Evolutionary conservation across 2,113 vertebrate species (phyloP).

Genomic region (Anarrhichthys ocellatus): DNA sequence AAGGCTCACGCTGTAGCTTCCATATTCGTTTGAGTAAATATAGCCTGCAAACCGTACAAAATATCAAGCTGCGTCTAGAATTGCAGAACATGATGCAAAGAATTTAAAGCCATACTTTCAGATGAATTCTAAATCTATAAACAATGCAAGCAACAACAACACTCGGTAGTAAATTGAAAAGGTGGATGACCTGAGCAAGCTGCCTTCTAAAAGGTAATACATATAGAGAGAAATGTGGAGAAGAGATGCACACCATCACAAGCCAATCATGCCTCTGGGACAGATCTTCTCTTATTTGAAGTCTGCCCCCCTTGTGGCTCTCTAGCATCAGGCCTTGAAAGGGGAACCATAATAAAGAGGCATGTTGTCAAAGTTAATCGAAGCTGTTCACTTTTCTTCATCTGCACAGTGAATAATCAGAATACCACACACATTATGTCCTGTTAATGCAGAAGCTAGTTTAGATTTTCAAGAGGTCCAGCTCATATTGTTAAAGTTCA

Average conservation of each 20-base stretch:
- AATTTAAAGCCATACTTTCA: neutral
- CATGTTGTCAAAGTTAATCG: constrained; percentile 63
- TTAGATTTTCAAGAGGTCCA: constrained; percentile 27
- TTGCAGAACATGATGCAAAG: neutral
- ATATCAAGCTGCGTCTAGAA: constrained; percentile 1
- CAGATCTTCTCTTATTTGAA: constrained; percentile 65
- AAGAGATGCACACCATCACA: constrained; percentile 46
- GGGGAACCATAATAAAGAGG: constrained; percentile 64
- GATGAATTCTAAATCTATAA: constrained; percentile 9
- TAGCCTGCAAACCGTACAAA: constrained; percentile 4
- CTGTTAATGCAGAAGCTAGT: constrained; percentile 15
- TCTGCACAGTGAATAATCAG: constrained; percentile 40
- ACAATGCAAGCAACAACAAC: neutral
- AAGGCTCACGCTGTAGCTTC: neutral
- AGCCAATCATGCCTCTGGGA: constrained; percentile 57
- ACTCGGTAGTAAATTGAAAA: constrained; percentile 11
- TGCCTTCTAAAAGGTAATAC: neutral
- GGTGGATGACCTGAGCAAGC: neutral
- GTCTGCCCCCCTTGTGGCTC: constrained; percentile 37
- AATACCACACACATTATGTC: neutral
- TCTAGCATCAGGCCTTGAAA: constrained; percentile 54
- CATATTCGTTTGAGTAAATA: constrained; percentile 1
- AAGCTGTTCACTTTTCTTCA: constrained; percentile 32
- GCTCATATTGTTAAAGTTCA: constrained; percentile 6
- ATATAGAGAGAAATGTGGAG: constrained; percentile 23